Base-by-base conservation (phyloP, 2,888 invertebrate genomes). In the Tenthredo notha region DNA sequence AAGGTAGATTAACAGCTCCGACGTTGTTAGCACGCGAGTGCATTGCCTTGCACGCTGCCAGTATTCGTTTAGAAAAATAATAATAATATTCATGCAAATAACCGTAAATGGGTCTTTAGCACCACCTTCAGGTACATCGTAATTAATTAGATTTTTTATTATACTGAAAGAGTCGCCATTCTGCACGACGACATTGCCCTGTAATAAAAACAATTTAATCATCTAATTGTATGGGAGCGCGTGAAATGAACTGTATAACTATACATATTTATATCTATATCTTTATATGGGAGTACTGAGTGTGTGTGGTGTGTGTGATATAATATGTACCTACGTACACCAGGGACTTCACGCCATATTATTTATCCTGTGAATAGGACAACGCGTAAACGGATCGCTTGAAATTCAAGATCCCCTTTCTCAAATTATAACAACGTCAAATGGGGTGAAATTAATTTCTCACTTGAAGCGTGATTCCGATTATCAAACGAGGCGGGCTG, bases 71-170 rank as follows among this genome's bases (percentile, higher is more conserved):
- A 29, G 33, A 87, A 89, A 88, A 89, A 89, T 89, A 87, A 89
- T 89, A 87, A 89, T 89, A 87, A 89, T 88, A 88, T 87, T 67
- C 82, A 89, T 89, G 89, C 88, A 89, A 89, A 89, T 88, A 85
- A 85, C 85, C 86, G 86, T 85, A 87, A 88, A 87, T 87, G 87
- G 67, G 86, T 85, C 84, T 78, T 80, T 84, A 85, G 84, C 86
- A 84, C 85, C 84, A 86, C 85, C 86, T 85, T 80, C 72, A 40
- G 83, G 85, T 65, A 67, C 85, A 83, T 43, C 84, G 84, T 86
- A 88, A 88, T 89, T 89, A 89, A 89, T 89, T 88, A 88, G 87
- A 61, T 61, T 83, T 83, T 29, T 33, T 61, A 58, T 37, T 18
- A 78, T 18, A 12, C 40, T 21, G n/a, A 2, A 33, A 47, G 47